Evolutionary conservation across 2,888 invertebrate genomes (phyloP), one percentile per base, ranked within the genome.

Genomic region (Plemyria rubiginata): DNA sequence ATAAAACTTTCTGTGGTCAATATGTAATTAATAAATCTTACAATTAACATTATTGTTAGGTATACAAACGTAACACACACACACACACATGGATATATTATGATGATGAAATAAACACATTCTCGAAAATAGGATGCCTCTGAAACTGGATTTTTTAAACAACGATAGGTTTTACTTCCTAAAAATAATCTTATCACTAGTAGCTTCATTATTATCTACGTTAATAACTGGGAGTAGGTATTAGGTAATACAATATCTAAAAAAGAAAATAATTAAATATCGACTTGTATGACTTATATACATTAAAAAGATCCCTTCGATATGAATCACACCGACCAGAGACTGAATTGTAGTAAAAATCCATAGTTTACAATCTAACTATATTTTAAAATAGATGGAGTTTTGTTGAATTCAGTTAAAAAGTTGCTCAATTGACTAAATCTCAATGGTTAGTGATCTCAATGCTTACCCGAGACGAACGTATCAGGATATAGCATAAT

Each of bases 401-500:
- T 38, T 38, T 38, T 38, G 0, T 11, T 38, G 3, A 38, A 38
- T 49, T 49, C n/a, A 29, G 12, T 49, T 11, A 7, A 49, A 46
- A 9, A 38, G 16, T 48, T 16, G 13, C 41, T 40, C 28, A n/a
- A 15, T 36, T 55, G 22, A 16, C 22, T 56, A 41, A 29, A 15
- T 28, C n/a, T 5, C 48, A 16, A 54, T 50, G 29, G 29, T n/a
- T 38, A 55, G n/a, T n/a, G n/a, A n/a, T n/a, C n/a, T n/a, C 48
- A 16, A 54, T 50, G 29, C 38, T n/a, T 38, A 55, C 54, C 50
- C 58, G 58, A 51, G 46, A 50, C 9, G n/a, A 49, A 7, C 38
- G 29, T 15, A 79, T 85, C 84, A 85, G 86, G 85, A 84, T 85
- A 84, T 86, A 78, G 85, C 85, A 84, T 59, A 46, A 28, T 68